Conservation (phyloP, 2,888 invertebrate species). For the Siphlonurus alternatus region DNA sequence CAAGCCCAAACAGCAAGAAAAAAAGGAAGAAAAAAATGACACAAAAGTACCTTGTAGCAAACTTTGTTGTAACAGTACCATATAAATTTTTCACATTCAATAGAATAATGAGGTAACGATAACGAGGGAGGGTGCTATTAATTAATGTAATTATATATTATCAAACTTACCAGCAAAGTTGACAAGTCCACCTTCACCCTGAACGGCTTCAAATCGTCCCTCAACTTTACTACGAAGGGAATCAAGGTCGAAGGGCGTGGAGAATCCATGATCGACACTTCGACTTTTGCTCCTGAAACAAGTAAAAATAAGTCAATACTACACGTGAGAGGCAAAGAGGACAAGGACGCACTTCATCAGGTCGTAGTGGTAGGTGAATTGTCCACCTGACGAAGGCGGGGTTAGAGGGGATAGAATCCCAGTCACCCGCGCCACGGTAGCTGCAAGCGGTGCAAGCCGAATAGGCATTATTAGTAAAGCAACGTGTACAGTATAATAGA, state of each 20-base stretch:
- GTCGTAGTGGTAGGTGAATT: no score
- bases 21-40: not conserved
- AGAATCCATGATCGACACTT: constrained; percentile 79
- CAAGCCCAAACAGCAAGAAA: not conserved
- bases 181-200: constrained; percentile 2
- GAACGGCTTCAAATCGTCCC: constrained; percentile 62
- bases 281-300: constrained; percentile 73
- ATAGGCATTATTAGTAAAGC: not conserved
- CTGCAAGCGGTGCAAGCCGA: not conserved
- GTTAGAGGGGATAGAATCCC: not conserved
- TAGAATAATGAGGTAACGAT: no score
- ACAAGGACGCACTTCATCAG: no score
- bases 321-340: no score
- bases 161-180: not conserved
- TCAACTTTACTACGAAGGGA: constrained; percentile 72
- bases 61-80: not conserved
- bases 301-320: constrained; percentile 15
- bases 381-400: no score
- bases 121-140: no score
- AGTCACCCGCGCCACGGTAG: not conserved
- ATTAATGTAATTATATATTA: no score
- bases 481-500: no score
- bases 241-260: constrained; percentile 71
- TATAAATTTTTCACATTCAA: no score
- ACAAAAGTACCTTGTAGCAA: not conserved